A percentile compares a stretch with the other conserved stretches of the same genome.
Evolutionary conservation across 2,797 vertebrate species (phyloP).

Genomic region (Garrulus glandarius): DNA sequence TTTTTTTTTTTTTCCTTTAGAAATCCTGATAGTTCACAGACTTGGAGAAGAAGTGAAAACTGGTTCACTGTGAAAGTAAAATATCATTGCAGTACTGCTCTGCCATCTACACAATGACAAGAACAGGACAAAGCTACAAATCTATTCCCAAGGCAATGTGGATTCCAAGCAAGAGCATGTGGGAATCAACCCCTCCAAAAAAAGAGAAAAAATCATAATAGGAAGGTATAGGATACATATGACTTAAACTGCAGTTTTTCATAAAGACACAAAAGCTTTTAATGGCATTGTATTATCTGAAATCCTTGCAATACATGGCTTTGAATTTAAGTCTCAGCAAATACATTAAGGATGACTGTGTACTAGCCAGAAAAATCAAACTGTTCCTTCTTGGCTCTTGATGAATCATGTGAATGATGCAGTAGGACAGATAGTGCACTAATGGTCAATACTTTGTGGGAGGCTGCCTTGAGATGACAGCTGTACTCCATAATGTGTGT

Average conservation of each 20-base stretch:
- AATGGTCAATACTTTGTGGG: not conserved
- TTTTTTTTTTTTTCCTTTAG: not conserved
- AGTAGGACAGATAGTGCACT: not conserved
- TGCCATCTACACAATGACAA: not conserved
- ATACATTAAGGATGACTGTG: not conserved
- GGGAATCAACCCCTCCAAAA: not conserved
- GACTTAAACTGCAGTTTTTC: not conserved
- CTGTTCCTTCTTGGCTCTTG: not conserved
- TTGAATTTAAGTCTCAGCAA: constrained; percentile 49
- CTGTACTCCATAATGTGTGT: not conserved
- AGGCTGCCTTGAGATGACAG: not conserved
- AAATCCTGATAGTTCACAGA: not conserved
- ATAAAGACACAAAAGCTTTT: constrained; percentile 6
- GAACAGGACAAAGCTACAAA: not conserved
- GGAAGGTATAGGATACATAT: not conserved
- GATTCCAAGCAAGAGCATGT: not conserved
- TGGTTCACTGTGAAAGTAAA: not conserved
- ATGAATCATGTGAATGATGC: constrained; percentile 30
- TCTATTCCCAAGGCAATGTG: not conserved
- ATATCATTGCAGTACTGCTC: not conserved
- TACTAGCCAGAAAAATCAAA: constrained; percentile 22
- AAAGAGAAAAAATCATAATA: not conserved
- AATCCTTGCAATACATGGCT: not conserved
- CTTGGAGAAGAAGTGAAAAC: not conserved
- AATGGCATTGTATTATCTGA: not conserved